A percentile compares a stretch with the other conserved stretches of the same genome.
These are phyloP conservation scores for Allophyes oxyacanthae DNA, from an alignment of 2,888 invertebrate species.

Conservation along the genomic window DNA sequence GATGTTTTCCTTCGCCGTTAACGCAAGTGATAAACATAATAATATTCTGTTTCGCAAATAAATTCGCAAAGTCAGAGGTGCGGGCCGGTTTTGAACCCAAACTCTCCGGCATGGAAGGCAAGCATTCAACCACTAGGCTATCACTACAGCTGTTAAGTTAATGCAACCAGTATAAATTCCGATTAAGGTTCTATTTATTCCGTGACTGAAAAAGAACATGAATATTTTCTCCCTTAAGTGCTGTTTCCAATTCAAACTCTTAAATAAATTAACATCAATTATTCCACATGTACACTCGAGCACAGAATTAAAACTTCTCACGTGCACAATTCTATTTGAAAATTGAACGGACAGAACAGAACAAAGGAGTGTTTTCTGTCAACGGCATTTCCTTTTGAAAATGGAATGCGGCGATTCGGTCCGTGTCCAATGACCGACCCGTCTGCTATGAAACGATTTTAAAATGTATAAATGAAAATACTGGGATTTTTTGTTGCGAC, in stretches of 20 bases:
- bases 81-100: too few species aligned
- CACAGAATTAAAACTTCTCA: conserved; percentile 64
- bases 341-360: conserved; percentile 74
- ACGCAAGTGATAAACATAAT: too few species aligned
- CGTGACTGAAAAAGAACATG: conserved; percentile 23
- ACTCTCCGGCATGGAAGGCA: too few species aligned
- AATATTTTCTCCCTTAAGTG: conserved; percentile 31
- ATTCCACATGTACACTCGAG: conserved; percentile 58
- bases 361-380: conserved; percentile 84
- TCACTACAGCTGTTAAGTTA: too few species aligned
- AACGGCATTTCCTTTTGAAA: conserved; percentile 81
- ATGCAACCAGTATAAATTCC: too few species aligned
- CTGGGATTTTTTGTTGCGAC: conserved; percentile 55
- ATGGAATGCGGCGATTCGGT: conserved; percentile 77
- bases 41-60: too few species aligned
- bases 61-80: too few species aligned
- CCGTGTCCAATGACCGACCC: conserved; percentile 65
- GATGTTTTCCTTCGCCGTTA: too few species aligned
- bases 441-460: conserved; percentile 69
- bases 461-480: conserved; percentile 62
- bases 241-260: conserved; percentile 48
- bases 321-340: conserved; percentile 71
- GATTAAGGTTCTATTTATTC: conserved; percentile 21
- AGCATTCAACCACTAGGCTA: too few species aligned
- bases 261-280: conserved; percentile 66